Conservation (phyloP, 2,113 vertebrate species). For the Nycticryphes semicollaris region DNA sequence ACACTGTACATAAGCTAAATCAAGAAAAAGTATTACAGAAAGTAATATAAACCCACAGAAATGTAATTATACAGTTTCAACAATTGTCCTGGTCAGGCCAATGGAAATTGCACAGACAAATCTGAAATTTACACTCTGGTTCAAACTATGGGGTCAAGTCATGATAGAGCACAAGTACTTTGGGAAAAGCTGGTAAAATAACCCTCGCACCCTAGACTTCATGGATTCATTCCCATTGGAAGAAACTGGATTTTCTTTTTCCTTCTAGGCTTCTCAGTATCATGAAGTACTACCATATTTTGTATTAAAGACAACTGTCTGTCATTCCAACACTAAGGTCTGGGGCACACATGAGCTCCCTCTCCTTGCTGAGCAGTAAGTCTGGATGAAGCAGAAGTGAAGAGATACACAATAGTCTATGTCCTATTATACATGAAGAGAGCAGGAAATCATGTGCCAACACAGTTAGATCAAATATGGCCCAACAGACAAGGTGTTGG, state of each 20-base stretch:
- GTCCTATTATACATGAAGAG: rapidly evolving
- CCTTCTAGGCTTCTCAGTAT: background rate
- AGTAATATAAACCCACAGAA: background rate
- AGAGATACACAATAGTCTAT: background rate
- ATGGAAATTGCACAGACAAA: background rate
- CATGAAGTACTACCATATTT: background rate
- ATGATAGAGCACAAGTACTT: background rate
- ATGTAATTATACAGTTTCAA: background rate
- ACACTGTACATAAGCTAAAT: background rate
- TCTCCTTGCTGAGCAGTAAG: background rate
- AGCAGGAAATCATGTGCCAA: rapidly evolving
- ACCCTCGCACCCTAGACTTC: background rate
- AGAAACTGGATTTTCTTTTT: background rate
- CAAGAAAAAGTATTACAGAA: background rate
- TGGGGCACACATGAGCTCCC: background rate
- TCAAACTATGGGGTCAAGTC: background rate
- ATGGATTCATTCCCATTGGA: background rate
- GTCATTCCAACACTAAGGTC: background rate
- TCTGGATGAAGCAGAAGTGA: background rate
- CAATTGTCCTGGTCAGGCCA: background rate
- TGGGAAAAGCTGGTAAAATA: background rate
- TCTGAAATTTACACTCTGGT: background rate
- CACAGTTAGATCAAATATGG: background rate
- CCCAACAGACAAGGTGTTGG: background rate
- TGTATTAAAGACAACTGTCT: background rate